phyloP scores from a whole-genome alignment of 2,797 vertebrate species.

The Naso thynnoides region DNA sequence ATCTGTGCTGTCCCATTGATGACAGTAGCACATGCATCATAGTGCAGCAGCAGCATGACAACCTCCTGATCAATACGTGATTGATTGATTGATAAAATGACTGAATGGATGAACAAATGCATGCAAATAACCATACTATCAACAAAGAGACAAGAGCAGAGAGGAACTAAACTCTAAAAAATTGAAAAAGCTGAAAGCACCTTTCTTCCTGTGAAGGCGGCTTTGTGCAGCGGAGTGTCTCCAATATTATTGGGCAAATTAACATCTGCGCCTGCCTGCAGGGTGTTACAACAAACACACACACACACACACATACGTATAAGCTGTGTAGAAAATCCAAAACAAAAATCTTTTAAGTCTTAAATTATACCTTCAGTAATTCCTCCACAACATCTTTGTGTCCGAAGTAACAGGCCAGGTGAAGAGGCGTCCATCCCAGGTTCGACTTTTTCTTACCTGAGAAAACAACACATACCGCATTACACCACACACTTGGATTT shows the following conservation, averaged over 20 bases:
- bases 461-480: constrained; percentile 40
- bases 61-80: constrained; percentile 88
- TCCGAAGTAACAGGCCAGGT: constrained; percentile 97
- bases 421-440: constrained; percentile 96
- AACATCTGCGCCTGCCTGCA: constrained; percentile 92
- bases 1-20: constrained; percentile 96
- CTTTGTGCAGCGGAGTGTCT: constrained; percentile 95
- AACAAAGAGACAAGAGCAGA: constrained; percentile 19
- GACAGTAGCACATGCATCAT: constrained; percentile 90
- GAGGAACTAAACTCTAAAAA: constrained; percentile 12
- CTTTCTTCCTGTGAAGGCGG: constrained; percentile 96
- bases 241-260: constrained; percentile 94
- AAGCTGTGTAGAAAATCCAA: too few species aligned
- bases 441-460: constrained; percentile 97
- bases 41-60: constrained; percentile 94
- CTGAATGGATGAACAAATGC: constrained; percentile 61
- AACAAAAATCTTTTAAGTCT: background rate
- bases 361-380: constrained; percentile 88
- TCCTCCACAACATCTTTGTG: constrained; percentile 92
- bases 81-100: constrained; percentile 48
- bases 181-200: constrained; percentile 72
- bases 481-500: background rate
- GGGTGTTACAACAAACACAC: constrained; percentile 11
- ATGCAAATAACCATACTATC: constrained; percentile 66
- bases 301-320: too few species aligned